Conservation (phyloP, 1,140 invertebrate genomes). For the Lasioglossum baleicum region DNA sequence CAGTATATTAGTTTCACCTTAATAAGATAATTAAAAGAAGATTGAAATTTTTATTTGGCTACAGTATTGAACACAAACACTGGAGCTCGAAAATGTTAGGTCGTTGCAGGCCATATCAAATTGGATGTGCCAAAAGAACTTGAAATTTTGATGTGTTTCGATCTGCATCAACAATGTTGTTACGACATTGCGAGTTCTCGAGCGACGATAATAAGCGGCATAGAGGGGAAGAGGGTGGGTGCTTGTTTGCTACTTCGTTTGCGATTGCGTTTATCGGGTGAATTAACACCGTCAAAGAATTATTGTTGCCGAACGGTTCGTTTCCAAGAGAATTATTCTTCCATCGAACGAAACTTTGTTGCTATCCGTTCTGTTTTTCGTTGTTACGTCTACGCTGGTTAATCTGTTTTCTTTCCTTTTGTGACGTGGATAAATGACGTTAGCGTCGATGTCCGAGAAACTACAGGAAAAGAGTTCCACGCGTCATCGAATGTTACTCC, state of each 20-base stretch:
- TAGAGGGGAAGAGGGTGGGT: not conserved
- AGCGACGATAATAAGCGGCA: not conserved
- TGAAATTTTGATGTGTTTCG: too few species aligned
- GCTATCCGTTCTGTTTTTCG: not conserved
- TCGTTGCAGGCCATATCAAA: too few species aligned
- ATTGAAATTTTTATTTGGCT: too few species aligned
- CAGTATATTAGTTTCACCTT: too few species aligned
- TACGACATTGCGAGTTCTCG: conserved; percentile 15
- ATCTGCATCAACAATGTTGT: conserved; percentile 1
- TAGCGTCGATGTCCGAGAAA: not conserved
- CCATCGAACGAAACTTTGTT: not conserved
- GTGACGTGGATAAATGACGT: too few species aligned
- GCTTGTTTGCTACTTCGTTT: conserved; percentile 25
- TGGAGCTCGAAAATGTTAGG: too few species aligned
- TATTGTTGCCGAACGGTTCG: not conserved
- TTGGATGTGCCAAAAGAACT: too few species aligned
- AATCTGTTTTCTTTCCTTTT: not conserved
- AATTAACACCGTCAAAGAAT: conserved; percentile 21
- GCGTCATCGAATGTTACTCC: too few species aligned
- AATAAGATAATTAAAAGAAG: too few species aligned
- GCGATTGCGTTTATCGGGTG: conserved; percentile 24
- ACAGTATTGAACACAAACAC: too few species aligned
- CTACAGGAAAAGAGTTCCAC: too few species aligned
- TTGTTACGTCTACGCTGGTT: not conserved
- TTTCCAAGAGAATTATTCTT: conserved; percentile 11